Percentiles rank a stretch among this genome's conserved stretches.
These are phyloP conservation scores for silkworm (Bombyx mori) DNA, from an alignment of 1,140 invertebrate genomes.

Conservation along the genomic window DNA sequence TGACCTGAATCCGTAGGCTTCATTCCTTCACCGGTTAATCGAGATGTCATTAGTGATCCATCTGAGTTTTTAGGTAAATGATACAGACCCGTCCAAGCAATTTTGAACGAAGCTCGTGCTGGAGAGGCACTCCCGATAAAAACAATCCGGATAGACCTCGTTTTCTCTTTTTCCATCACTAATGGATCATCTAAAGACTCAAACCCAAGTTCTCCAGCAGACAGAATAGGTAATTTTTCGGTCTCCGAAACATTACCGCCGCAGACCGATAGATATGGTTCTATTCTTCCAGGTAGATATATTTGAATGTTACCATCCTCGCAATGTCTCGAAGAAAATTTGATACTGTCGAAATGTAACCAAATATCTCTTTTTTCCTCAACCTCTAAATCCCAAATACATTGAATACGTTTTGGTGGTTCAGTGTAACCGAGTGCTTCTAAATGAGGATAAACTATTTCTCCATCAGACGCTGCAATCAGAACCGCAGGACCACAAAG, in stretches of 20 bases:
- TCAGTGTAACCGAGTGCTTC: slow-evolving; percentile 84
- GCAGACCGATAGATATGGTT: slow-evolving; percentile 84
- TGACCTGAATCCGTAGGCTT: slow-evolving; percentile 50
- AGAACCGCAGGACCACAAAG: slow-evolving; percentile 87
- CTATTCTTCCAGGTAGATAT: slow-evolving; percentile 77
- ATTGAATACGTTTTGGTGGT: slow-evolving; percentile 83
- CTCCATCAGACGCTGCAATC: slow-evolving; percentile 83
- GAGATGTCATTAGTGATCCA: slow-evolving; percentile 82
- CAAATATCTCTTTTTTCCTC: slow-evolving; percentile 86
- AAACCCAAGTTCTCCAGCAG: slow-evolving; percentile 79
- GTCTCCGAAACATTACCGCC: slow-evolving; percentile 86
- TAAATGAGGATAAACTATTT: slow-evolving; percentile 87
- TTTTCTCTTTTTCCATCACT: slow-evolving; percentile 66
- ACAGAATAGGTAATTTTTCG: slow-evolving; percentile 83
- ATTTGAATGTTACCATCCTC: slow-evolving; percentile 89
- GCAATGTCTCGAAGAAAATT: slow-evolving; percentile 85
- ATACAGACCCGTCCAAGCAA: slow-evolving; percentile 91
- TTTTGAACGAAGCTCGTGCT: slow-evolving; percentile 85
- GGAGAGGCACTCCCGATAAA: slow-evolving; percentile 83
- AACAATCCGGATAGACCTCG: slow-evolving; percentile 75
- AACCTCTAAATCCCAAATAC: slow-evolving; percentile 89
- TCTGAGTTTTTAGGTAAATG: slow-evolving; percentile 86
- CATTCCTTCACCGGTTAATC: slow-evolving; percentile 73
- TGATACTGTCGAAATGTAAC: slow-evolving; percentile 88
- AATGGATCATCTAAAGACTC: slow-evolving; percentile 74